Evolutionary conservation across 2,113 vertebrate genomes (phyloP).

Genomic region (Pseudorhombus dupliciocellatus): DNA sequence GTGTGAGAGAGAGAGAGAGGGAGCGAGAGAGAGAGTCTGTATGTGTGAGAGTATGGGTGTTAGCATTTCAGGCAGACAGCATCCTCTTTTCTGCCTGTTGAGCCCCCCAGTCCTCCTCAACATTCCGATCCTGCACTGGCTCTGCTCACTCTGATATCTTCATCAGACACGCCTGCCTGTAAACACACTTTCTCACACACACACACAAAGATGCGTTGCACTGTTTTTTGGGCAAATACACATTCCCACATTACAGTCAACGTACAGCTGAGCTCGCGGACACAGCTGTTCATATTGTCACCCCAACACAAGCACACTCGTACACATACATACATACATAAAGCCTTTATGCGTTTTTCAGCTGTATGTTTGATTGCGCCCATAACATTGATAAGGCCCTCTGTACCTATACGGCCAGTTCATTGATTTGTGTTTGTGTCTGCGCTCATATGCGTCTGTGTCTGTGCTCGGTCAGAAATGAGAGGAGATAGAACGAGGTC

Average conservation of each 20-base stretch:
- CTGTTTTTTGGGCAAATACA: slow-evolving; percentile 11
- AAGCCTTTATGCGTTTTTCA: slow-evolving; percentile 31
- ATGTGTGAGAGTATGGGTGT: slow-evolving; percentile 4
- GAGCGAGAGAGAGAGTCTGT: background rate
- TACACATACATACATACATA: slow-evolving; percentile 19
- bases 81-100: slow-evolving; percentile 52
- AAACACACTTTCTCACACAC: slow-evolving; percentile 21
- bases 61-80: slow-evolving; percentile 26
- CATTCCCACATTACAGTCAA: background rate
- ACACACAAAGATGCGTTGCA: slow-evolving; percentile 11
- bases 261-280: slow-evolving; percentile 3
- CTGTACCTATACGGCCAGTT: slow-evolving; percentile 17
- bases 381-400: slow-evolving; percentile 39
- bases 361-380: slow-evolving; percentile 39
- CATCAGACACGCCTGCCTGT: slow-evolving; percentile 52
- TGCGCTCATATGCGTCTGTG: slow-evolving; percentile 31
- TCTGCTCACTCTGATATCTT: slow-evolving; percentile 70
- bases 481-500: slow-evolving; percentile 57
- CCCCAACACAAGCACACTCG: slow-evolving; percentile 11
- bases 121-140: slow-evolving; percentile 53
- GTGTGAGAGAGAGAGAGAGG: slow-evolving; percentile 1
- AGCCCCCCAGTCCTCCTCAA: slow-evolving; percentile 44
- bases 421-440: slow-evolving; percentile 56
- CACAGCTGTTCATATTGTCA: slow-evolving; percentile 15
- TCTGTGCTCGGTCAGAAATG: slow-evolving; percentile 45